These are phyloP conservation scores for Aleiodes leptofemur DNA, from an alignment of 2,888 invertebrate genomes.

Conservation along the genomic window DNA sequence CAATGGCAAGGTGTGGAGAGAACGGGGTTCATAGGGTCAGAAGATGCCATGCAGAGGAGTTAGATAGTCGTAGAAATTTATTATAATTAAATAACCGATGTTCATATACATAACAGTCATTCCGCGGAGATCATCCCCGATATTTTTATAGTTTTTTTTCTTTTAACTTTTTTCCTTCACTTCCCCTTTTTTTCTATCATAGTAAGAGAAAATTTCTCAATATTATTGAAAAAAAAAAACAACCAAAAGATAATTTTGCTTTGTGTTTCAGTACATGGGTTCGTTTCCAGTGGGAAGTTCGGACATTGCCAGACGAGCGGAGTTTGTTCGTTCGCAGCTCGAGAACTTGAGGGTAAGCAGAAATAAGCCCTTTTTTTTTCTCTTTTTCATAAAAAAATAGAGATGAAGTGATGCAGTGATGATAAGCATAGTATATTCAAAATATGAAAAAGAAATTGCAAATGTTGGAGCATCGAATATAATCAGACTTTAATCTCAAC, in stretches of 20 bases:
- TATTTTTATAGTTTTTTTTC: not conserved
- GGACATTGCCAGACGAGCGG: conserved; percentile 81
- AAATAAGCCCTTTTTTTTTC: not conserved
- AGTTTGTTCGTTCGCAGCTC: conserved; percentile 80
- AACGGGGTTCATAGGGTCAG: conserved; percentile 31
- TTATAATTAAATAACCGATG: conserved; percentile 61
- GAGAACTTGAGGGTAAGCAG: conserved; percentile 80
- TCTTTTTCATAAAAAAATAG: conserved; percentile 4
- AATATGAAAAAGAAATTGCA: no score
- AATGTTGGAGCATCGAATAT: no score
- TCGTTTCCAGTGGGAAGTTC: conserved; percentile 85
- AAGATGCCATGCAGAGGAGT: conserved; percentile 49
- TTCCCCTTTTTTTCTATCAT: no score
- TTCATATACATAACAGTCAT: conserved; percentile 47
- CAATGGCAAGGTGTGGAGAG: conserved; percentile 35
- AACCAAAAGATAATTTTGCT: conserved; percentile 20
- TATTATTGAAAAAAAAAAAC: not conserved
- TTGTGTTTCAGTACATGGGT: conserved; percentile 82
- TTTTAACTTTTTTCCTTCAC: no score
- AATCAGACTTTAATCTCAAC: no score
- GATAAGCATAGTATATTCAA: not conserved
- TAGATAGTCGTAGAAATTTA: conserved; percentile 55
- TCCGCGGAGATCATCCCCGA: not conserved
- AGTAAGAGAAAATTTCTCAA: no score
- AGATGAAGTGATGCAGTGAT: conserved; percentile 22